Evolutionary conservation across 2,888 invertebrate species (phyloP), one percentile per base, ranked within the genome.

Genomic region (Gerris lacustris): DNA sequence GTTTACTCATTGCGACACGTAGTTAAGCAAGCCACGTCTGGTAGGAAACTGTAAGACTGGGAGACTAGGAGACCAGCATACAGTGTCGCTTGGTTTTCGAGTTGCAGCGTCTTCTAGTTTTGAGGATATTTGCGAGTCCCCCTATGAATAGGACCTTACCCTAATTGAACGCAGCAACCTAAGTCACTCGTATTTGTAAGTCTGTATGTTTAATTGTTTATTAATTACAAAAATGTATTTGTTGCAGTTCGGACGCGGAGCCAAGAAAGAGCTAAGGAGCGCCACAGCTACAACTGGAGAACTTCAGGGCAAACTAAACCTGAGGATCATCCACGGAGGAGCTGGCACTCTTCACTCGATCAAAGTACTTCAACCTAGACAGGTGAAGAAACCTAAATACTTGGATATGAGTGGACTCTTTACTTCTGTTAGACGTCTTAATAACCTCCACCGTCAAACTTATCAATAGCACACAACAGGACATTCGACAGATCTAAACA

Each of bases 271-370:
- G 81, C 81, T 92, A 73, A 88, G 92, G 79, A 92, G 91, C 76
- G 93, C 93, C 2, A 92, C 92, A 0, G 92, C 92, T 0, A 91
- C 91, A 5, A 93, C 92, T 0, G 91, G 90, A 2, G 92, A 92
- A 82, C 92, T 93, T 91, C 84, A 86, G 69, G 92, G 92, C 45
- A 88, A 88, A 80, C 82, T 93, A 72, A 91, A 87, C 77, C 82
- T 93, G 74, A 84, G 88, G 76, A 88, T 93, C 66, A 84, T 90
- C 75, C 88, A 90, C 78, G 89, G 91, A 74, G 89, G 90, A 6
- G 87, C 88, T n/a, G 92, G 92, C 55, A 89, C 91, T 15, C 81
- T 93, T 71, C 91, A 92, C 80, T 89, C 91, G 62, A 92, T 93
- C 76, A 88, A 88, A 79, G 92, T 93, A 69, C 84, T 91, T 73